These are phyloP conservation scores for Beris morrisii DNA, from an alignment of 2,888 invertebrate species.

Conservation along the genomic window DNA sequence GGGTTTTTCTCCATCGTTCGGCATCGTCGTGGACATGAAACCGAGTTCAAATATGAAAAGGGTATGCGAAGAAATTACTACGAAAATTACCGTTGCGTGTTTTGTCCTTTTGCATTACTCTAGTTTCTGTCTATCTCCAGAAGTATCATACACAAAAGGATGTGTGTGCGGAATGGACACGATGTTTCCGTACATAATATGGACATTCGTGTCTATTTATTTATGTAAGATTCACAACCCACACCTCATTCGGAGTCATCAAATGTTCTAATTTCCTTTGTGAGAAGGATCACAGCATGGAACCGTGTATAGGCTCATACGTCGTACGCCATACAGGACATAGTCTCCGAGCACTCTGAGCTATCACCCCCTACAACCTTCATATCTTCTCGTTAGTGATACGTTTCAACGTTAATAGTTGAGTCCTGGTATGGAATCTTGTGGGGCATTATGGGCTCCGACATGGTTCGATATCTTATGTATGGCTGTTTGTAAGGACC, in stretches of 20 bases:
- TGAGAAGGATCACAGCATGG: neutral
- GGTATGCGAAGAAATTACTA: constrained; percentile 1
- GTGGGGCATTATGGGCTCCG: too few relatives aligned
- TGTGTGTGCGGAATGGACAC: neutral
- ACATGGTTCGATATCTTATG: neutral
- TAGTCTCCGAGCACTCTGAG: too few relatives aligned
- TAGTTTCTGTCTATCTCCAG: neutral
- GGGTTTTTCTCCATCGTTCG: constrained; percentile 38
- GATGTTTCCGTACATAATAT: neutral
- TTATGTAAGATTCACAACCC: constrained; percentile 23
- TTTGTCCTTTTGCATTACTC: constrained; percentile 1
- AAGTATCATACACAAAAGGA: neutral
- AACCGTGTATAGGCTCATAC: too few relatives aligned
- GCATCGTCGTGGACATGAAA: constrained; percentile 27
- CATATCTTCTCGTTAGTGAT: too few relatives aligned
- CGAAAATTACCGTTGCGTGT: constrained; percentile 14
- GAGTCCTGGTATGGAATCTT: too few relatives aligned
- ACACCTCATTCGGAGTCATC: constrained; percentile 28
- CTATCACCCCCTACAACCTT: too few relatives aligned
- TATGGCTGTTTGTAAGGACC: neutral
- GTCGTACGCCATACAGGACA: too few relatives aligned
- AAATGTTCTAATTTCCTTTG: constrained; percentile 33
- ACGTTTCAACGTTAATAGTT: too few relatives aligned
- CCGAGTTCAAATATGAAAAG: constrained; percentile 10
- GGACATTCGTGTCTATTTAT: constrained; percentile 12